These are phyloP conservation scores for Hyla sarda DNA, from an alignment of 2,113 vertebrate species.

Conservation along the genomic window DNA sequence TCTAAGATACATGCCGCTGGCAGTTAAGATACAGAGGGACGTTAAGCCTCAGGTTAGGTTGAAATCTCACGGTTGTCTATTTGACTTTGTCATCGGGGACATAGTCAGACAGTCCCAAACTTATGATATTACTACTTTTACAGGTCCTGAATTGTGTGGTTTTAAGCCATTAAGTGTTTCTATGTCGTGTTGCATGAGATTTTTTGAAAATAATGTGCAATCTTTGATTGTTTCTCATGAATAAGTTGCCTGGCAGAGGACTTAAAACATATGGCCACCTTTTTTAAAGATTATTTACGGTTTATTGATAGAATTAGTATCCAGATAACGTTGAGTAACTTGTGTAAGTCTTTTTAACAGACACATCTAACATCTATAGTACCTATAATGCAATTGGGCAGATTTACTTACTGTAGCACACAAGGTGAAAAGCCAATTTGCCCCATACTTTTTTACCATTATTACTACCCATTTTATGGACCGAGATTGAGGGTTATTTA, in stretches of 20 bases:
- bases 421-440: no score
- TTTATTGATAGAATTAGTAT: background rate
- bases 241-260: background rate
- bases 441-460: no score
- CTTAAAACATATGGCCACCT: background rate
- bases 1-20: conserved; percentile 82
- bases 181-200: conserved; percentile 20
- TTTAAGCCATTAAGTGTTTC: conserved; percentile 19
- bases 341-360: background rate
- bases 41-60: conserved; percentile 79
- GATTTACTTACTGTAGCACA: no score
- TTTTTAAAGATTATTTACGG: background rate
- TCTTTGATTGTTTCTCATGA: conserved; percentile 17
- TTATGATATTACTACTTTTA: conserved; percentile 5
- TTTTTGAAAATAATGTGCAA: background rate
- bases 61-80: conserved; percentile 64
- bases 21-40: conserved; percentile 84
- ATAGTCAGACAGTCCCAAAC: conserved; percentile 48
- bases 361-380: no score
- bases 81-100: conserved; percentile 36
- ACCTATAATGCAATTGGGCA: no score
- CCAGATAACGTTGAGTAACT: background rate
- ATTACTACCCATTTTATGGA: no score
- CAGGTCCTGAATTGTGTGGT: conserved; percentile 31
- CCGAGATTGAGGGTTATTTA: background rate